Conservation (phyloP, 2,113 vertebrate genomes). For the Promerops cafer region DNA sequence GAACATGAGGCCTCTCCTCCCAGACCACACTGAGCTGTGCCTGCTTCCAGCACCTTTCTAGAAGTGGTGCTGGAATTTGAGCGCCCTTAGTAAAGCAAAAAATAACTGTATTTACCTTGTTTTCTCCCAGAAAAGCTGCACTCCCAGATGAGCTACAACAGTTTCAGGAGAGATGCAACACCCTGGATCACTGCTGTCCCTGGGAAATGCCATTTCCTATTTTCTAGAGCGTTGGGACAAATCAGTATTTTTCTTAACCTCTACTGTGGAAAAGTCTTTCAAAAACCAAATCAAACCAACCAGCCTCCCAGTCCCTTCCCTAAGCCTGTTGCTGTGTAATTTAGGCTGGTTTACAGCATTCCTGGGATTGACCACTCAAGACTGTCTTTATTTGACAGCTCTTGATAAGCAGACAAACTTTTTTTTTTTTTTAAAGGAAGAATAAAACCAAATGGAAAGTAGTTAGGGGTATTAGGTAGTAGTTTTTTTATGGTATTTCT, state of each 20-base stretch:
- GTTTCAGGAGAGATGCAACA: background rate
- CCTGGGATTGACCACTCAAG: background rate
- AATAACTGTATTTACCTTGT: background rate
- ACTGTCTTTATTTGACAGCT: background rate
- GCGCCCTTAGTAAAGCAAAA: background rate
- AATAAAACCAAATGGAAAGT: background rate
- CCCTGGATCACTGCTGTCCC: fast-evolving
- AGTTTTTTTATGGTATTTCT: background rate
- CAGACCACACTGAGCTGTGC: background rate
- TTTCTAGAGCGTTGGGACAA: background rate
- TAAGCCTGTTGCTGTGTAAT: background rate
- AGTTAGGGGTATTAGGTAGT: too few relatives aligned
- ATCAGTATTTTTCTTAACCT: background rate
- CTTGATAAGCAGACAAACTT: background rate
- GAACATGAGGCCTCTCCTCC: background rate
- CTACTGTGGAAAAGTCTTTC: background rate
- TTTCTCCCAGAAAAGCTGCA: background rate
- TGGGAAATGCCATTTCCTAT: background rate
- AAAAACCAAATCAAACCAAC: background rate
- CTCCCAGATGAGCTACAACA: background rate
- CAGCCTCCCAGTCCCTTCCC: background rate
- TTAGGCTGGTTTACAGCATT: background rate
- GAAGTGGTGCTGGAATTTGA: background rate
- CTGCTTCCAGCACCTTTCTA: background rate
- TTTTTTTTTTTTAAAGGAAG: background rate